Base-by-base conservation (phyloP, 2,888 invertebrate genomes). In the Tetrapedia diversipes region DNA sequence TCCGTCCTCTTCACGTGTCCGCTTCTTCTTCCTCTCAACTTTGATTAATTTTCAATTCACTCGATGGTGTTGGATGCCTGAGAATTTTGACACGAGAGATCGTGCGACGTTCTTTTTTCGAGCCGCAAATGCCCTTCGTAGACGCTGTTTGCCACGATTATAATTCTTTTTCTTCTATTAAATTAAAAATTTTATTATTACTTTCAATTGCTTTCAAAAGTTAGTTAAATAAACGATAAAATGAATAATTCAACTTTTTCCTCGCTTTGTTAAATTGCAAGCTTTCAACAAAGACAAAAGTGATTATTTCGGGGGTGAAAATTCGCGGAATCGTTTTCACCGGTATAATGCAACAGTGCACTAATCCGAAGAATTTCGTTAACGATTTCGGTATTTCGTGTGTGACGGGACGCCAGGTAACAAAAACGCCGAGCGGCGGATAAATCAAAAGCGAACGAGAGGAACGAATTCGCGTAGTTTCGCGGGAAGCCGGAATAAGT, bases 401-500 rank as follows among this genome's bases (percentile, higher is more conserved):
- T 4, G 41, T 37, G 37, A 37, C 37, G 11, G 11, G 37, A 22
- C 43, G 43, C 43, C 11, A 24, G 11, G 24, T 24, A 47, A 29
- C 16, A 29, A 51, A 29, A 29, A 29, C 34, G 4, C 8, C 19
- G 19, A 16, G 11, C n/a, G 11, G 14, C 19, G 1, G 37, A 39
- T 34, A 64, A 51, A 41, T 19, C 29, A 53, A 39, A 56, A 27
- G n/a, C 1, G 60, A 10, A 49, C 27, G 53, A 34, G 10, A 24
- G n/a, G 32, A 32, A 27, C 49, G 43, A 43, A 41, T 37, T 41
- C 24, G 37, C 39, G 47, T 19, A 61, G 47, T n/a, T 43, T 19
- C 4, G 43, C 59, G 19, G n/a, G 6, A 27, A 14, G 43, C 6
- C 22, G 67, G 41, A 53, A 53, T 68, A 59, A 61, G 37, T 39